Base-by-base conservation (phyloP, 2,888 invertebrate species). In the Acanthosepion esculentum region DNA sequence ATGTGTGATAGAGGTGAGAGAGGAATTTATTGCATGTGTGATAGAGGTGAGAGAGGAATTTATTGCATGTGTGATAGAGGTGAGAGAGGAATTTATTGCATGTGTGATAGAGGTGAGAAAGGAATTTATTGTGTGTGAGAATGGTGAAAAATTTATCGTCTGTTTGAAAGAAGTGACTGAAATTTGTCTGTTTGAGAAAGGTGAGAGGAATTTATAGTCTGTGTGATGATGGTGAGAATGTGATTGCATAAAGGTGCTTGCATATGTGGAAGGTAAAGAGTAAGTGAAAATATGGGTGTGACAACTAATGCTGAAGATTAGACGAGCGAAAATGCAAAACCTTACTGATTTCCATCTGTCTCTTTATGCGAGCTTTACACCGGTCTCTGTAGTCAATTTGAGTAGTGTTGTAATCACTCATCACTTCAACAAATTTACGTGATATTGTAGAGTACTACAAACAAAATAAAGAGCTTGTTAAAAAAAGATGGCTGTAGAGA, bases 281-380 rank as follows among this genome's bases (percentile, higher is more conserved):
- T 29, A 64, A 55, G 64, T 29, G 78, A 23, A 18, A 23, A 41
- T 91, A 15, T 53, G n/a, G 5, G 91, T 48, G 59, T 53, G 50
- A n/a, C 59, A 55, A 91, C 33, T 20, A 59, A 93, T 50, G n/a
- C 48, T 53, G 91, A 93, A 10, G 33, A 93, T 23, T 64, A 94
- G 94, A 59, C 26, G 64, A 95, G 29, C 48, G 64, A 91, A 95
- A 91, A 92, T 93, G 92, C 33, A 95, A 91, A 93, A 91, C 95
- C 97, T 97, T 97, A 97, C 97, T 97, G 95, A 97, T 97, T 95
- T 97, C 97, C 97, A 97, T 97, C 95, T 97, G 97, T 92, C 97
- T 96, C 95, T 97, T 96, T 95, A 97, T 97, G 94, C 97, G 96
- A 92, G 96, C 96, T 96, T 97, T 97, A 96, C 97, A 97, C 93